Base-by-base conservation (phyloP, 2,888 invertebrate species). In the Tromatobia lineatoria region DNA sequence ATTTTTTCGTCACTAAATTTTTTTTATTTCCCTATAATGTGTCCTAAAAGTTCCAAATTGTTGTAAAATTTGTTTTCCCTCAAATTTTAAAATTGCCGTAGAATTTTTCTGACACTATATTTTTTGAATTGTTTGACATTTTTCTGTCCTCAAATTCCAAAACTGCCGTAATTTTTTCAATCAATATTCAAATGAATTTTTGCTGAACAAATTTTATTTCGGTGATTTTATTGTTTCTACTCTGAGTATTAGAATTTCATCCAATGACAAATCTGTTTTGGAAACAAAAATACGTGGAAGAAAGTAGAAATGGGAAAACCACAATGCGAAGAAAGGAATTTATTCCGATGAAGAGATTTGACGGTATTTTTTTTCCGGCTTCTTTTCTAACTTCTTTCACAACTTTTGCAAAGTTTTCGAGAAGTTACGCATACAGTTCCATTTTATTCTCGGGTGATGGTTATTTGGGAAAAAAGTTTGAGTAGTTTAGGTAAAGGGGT, bases 341-440 rank as follows among this genome's bases (percentile, higher is more conserved):
- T 34, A 20, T 2, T 20, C 34, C 10, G 11, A 20, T 29, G 7
- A 6, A 61, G 61, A 7, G 38, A 61, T 38, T 61, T 10, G 34
- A 38, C 34, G 29, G 34, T 34, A 34, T 61, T 61, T 61, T 61
- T n/a, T 61, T 10, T 57, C 13, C 34, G 1, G 2, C 3, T 29
- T 8, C 29, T 34, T 59, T n/a, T 10, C 34, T 2, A 61, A 61
- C 61, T 34, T 34, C 34, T n/a, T 61, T 61, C 11, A 34, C 61
- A 34, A 61, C 61, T 59, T 25, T 61, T 34, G 61, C 34, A 38
- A 38, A 61, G 34, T 34, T 61, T 38, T 13, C 8, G 34, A 61
- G 18, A 10, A 61, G n/a, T 34, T 38, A n/a, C 34, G 34, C 29
- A 15, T 61, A 10, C n/a, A n/a, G 3, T 4, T 3, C 25, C 15